Base-by-base conservation (phyloP, 2,113 vertebrate genomes). In the Puntigrus tetrazona region DNA sequence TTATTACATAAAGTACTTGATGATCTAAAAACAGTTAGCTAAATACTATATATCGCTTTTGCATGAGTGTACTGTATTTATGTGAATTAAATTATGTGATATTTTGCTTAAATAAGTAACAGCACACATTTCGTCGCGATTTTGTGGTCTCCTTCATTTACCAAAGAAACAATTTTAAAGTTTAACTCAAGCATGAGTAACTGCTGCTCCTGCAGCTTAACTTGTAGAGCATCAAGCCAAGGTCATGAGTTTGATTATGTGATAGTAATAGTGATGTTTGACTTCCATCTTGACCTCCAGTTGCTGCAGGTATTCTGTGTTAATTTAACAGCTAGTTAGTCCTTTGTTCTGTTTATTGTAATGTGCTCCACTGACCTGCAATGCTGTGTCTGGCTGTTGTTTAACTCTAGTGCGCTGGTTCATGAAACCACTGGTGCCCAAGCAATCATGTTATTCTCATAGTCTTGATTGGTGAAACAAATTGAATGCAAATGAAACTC, bases 331-430 rank as follows among this genome's bases (percentile, higher is more conserved):
- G 22, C 34, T 79, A 41, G n/a, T 59, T 43, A 1, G 14, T 63
- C 14, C 1, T 74, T 25, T 41, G 16, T 79, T 55, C 1, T 0
- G 77, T 59, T 59, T 43, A 61, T 43, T n/a, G 36, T 78, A 59
- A 78, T 57, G 10, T 79, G 77, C 77, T 59, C 55, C 77, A 79
- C 55, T 29, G 36, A 43, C 55, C 75, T 18, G 34, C 36, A 79
- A 3, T 79, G 13, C 77, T 61, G 34, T 41, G 14, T 14, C n/a
- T 27, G 20, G 36, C 36, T 79, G 63, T 43, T 79, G 8, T 79
- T 79, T 79, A 79, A 79, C 75, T 31, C n/a, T 7, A 79, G 20
- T 43, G 55, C 1, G 3, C 43, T 29, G 25, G 72, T 74, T 47
- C 45, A 74, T 50, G 25, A 74, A 74, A 29, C 43, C 7, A 9